phyloP scores from a whole-genome alignment of 2,888 invertebrate genomes.

The Drosophila borborema region DNA sequence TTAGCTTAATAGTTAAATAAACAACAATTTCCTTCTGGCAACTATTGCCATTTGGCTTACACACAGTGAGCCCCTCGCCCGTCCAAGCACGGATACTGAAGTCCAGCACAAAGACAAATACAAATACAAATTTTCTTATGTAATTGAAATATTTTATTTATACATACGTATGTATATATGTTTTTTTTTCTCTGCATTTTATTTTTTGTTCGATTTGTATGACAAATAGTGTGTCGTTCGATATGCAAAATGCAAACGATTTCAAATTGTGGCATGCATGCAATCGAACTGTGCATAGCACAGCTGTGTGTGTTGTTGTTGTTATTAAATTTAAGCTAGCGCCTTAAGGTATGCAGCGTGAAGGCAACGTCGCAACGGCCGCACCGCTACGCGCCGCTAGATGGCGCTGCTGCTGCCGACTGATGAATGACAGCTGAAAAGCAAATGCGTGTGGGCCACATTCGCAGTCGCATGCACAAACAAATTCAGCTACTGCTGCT shows the following conservation, averaged over 20 bases:
- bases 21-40: slow-evolving; percentile 70
- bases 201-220: slow-evolving; percentile 21
- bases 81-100: not conserved
- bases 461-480: not conserved
- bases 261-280: not conserved
- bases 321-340: not conserved
- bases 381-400: slow-evolving; percentile 30
- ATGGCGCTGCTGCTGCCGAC: slow-evolving; percentile 44
- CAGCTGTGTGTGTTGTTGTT: not conserved
- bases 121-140: slow-evolving; percentile 30
- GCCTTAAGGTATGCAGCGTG: slow-evolving; percentile 50
- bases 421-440: slow-evolving; percentile 3
- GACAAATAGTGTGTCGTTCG: slow-evolving; percentile 5
- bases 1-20: slow-evolving; percentile 78
- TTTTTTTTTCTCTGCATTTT: not conserved
- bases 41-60: slow-evolving; percentile 47
- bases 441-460: not conserved
- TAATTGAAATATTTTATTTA: slow-evolving; percentile 55
- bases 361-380: not conserved
- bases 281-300: not conserved
- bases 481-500: slow-evolving; percentile 24
- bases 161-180: not conserved
- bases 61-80: not conserved
- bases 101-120: slow-evolving; percentile 7
- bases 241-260: slow-evolving; percentile 3